These are phyloP conservation scores for Gymnoscopelus microlampas DNA, from an alignment of 2,797 vertebrate genomes.

Conservation along the genomic window DNA sequence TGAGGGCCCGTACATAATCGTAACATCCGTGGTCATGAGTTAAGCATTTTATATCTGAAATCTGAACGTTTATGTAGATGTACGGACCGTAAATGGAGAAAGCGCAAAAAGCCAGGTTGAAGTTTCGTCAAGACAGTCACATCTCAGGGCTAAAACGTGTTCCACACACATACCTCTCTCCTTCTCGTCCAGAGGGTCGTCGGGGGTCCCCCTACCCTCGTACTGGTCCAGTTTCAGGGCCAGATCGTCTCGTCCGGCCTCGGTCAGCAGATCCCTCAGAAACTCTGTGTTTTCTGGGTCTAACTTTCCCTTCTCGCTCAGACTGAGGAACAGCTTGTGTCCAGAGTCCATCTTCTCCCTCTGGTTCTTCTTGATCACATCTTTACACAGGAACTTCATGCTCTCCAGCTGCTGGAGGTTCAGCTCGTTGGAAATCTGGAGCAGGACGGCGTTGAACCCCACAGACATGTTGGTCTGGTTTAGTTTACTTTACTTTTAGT, in stretches of 20 bases:
- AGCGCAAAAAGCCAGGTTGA: too few species aligned
- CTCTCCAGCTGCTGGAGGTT: conserved; percentile 35
- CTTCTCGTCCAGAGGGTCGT: background rate
- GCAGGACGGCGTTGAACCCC: conserved; percentile 68
- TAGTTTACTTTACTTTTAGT: too few species aligned
- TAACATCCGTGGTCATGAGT: too few species aligned
- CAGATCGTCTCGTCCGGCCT: conserved; percentile 71
- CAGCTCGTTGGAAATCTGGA: conserved; percentile 77
- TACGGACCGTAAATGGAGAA: too few species aligned
- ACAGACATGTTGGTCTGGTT: too few species aligned
- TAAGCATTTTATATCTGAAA: too few species aligned
- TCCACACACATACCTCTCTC: conserved; percentile 74
- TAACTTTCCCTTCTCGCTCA: conserved; percentile 78
- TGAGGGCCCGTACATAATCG: too few species aligned
- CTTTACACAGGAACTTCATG: conserved; percentile 81
- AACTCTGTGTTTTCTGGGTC: fast-evolving
- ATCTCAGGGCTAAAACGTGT: too few species aligned
- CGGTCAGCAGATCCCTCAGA: conserved; percentile 48
- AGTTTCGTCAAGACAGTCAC: too few species aligned
- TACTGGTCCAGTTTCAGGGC: background rate
- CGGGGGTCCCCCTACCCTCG: fast-evolving
- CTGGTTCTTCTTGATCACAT: conserved; percentile 70
- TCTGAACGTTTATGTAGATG: too few species aligned
- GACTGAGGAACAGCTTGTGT: conserved; percentile 73
- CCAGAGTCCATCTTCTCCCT: conserved; percentile 69